These are phyloP conservation scores for Oncorhynchus masou DNA, from an alignment of 2,113 vertebrate genomes.

Conservation along the genomic window DNA sequence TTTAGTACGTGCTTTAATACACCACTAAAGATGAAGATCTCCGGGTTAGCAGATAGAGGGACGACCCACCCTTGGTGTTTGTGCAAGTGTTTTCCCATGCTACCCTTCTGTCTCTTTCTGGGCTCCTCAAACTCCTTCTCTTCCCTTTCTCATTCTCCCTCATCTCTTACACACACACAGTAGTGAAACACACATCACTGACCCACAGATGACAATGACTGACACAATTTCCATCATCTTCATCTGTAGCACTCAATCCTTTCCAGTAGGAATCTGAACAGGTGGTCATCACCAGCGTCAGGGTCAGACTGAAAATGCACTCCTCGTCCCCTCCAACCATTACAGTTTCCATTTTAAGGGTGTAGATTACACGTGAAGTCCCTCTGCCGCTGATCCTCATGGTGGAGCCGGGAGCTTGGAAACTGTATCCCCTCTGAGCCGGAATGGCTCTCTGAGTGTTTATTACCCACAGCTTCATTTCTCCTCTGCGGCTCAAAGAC, in stretches of 20 bases:
- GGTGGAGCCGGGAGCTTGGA: conserved; percentile 11
- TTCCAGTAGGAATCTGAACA: conserved; percentile 17
- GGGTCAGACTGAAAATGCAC: not conserved
- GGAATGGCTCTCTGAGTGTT: conserved; percentile 14
- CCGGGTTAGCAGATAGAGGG: conserved; percentile 59
- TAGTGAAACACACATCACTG: too few relatives aligned
- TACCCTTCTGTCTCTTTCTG: conserved; percentile 5
- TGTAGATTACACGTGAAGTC: conserved; percentile 9
- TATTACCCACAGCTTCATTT: conserved; percentile 14
- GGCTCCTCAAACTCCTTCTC: too few relatives aligned
- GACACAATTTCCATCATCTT: conserved; percentile 8
- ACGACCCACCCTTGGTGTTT: too few relatives aligned
- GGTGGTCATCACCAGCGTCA: conserved; percentile 11
- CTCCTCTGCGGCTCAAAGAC: conserved; percentile 9
- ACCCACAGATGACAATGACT: conserved; percentile 30
- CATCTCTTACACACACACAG: conserved; percentile 18
- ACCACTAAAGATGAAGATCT: conserved; percentile 67
- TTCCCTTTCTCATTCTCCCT: conserved; percentile 29
- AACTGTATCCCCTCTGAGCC: conserved; percentile 25
- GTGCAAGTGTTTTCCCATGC: conserved; percentile 12
- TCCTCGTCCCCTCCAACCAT: not conserved
- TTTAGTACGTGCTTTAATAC: conserved; percentile 67
- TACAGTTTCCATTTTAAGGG: conserved; percentile 24
- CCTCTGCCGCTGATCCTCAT: not conserved
- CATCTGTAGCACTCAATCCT: conserved; percentile 22